Conservation (phyloP, 2,113 vertebrate genomes). For the Eulacestoma nigropectus region DNA sequence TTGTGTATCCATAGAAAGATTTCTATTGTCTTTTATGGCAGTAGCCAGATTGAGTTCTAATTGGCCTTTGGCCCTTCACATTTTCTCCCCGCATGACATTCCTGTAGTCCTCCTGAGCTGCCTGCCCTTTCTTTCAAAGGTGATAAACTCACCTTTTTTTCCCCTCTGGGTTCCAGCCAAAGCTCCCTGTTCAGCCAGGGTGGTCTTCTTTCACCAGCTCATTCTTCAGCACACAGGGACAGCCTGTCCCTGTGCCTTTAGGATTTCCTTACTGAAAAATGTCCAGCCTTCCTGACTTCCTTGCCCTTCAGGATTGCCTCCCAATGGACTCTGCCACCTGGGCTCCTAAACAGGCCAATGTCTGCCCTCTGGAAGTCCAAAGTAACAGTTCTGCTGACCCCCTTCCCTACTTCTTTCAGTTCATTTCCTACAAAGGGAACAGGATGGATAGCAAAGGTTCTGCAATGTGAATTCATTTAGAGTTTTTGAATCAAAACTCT, state of each 20-base stretch:
- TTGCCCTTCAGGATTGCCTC: not conserved
- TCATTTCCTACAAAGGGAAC: not conserved
- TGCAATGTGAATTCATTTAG: not conserved
- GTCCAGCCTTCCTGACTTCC: not conserved
- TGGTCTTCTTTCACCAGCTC: not conserved
- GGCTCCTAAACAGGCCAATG: not conserved
- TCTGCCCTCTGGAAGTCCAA: not conserved
- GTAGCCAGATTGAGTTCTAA: not conserved
- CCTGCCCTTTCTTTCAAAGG: not conserved
- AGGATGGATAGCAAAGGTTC: not conserved
- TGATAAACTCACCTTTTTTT: not conserved
- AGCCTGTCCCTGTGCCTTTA: not conserved
- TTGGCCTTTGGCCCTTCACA: not conserved
- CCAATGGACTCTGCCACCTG: not conserved
- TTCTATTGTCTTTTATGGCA: not conserved
- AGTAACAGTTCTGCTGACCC: not conserved
- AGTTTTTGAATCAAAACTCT: not conserved
- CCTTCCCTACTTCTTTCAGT: not conserved
- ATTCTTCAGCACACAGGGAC: not conserved
- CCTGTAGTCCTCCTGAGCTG: not conserved
- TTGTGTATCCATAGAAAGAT: not conserved
- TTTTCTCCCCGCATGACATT: not conserved
- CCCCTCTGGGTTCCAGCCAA: not conserved
- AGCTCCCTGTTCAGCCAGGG: not conserved
- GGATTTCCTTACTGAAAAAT: not conserved